phyloP scores from a whole-genome alignment of 2,797 vertebrate genomes.

The Rhinatrema bivittatum region DNA sequence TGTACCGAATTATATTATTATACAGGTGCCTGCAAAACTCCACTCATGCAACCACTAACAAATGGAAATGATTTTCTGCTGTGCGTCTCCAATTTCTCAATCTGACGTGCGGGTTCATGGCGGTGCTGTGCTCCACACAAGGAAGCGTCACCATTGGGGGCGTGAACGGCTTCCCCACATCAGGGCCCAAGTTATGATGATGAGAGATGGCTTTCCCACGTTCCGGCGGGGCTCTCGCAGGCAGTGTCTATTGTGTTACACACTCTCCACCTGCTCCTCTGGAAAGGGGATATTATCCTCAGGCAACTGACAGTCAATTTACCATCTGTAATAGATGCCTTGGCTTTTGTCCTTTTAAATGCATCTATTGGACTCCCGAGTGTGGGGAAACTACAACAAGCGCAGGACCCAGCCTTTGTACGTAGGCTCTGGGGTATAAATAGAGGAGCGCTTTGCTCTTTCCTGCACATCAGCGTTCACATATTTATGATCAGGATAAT shows the following conservation, averaged over 20 bases:
- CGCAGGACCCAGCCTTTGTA: constrained; percentile 80
- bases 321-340: constrained; percentile 63
- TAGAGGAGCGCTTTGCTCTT: constrained; percentile 47
- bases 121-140: constrained; percentile 3
- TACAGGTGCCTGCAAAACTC: too few relatives aligned
- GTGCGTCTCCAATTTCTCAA: constrained; percentile 1
- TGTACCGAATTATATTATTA: too few relatives aligned
- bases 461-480: constrained; percentile 31
- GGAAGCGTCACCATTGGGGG: constrained; percentile 54
- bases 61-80: too few relatives aligned
- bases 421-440: constrained; percentile 74
- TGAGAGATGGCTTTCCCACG: constrained; percentile 58
- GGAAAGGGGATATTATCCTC: constrained; percentile 61
- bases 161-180: constrained; percentile 29
- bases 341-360: constrained; percentile 50
- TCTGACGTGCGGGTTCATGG: neutral
- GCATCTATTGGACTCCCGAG: constrained; percentile 70
- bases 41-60: too few relatives aligned
- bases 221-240: constrained; percentile 30
- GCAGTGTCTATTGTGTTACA: constrained; percentile 47
- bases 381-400: constrained; percentile 85
- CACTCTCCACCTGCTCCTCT: constrained; percentile 62
- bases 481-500: constrained; percentile 23
- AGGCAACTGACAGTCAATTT: constrained; percentile 64
- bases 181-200: constrained; percentile 50